Percentiles rank a stretch among this genome's conserved stretches.
phyloP scores from a whole-genome alignment of 2,113 vertebrate species.

The Petroica traversi region DNA sequence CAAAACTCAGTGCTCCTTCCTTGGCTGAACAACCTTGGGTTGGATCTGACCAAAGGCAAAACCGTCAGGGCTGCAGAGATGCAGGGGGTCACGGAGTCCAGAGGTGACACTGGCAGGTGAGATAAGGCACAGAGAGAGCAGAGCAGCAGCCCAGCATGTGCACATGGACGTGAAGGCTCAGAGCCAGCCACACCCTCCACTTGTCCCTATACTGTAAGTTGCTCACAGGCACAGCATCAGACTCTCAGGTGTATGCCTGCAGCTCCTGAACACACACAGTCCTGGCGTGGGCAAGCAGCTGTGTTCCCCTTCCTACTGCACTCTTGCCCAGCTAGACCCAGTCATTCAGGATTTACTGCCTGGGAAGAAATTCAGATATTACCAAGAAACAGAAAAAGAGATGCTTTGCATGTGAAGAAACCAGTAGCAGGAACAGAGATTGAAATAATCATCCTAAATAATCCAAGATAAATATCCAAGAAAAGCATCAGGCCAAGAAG shows the following conservation, averaged over 20 bases:
- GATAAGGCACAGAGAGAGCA: too few species aligned
- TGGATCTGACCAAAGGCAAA: not conserved
- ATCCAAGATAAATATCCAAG: slow-evolving; percentile 1
- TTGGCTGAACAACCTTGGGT: not conserved
- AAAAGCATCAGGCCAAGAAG: not conserved
- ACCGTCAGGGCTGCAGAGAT: not conserved
- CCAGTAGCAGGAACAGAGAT: not conserved
- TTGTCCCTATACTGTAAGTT: not conserved
- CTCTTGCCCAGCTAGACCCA: not conserved
- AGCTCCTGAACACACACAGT: not conserved
- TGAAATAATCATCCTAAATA: not conserved
- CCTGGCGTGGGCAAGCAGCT: not conserved
- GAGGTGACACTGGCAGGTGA: not conserved
- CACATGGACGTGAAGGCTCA: not conserved
- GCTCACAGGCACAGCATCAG: not conserved
- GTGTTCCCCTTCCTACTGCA: not conserved
- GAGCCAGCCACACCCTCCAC: fast-evolving
- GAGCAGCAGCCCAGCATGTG: not conserved
- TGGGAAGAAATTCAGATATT: not conserved
- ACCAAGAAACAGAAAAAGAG: not conserved
- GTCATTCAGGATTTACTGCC: not conserved
- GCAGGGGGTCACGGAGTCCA: fast-evolving
- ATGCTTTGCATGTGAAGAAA: not conserved
- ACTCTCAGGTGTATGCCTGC: not conserved
- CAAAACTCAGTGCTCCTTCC: not conserved